phyloP scores from a whole-genome alignment of 2,888 invertebrate species.

The Theretra japonica region DNA sequence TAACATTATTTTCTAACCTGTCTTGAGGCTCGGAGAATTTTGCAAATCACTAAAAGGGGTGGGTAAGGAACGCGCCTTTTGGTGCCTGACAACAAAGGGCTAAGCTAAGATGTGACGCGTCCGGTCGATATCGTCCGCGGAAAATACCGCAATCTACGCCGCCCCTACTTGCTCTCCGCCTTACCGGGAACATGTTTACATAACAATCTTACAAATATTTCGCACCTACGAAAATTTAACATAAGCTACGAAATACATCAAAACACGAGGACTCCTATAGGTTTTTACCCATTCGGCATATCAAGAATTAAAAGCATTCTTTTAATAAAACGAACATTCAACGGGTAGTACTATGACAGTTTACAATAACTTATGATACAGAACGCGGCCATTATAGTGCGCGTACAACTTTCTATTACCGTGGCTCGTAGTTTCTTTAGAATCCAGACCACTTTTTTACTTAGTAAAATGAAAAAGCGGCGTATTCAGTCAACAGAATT shows the following conservation, averaged over 20 bases:
- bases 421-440: constrained; percentile 65
- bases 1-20: not conserved
- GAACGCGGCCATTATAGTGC: constrained; percentile 43
- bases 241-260: not conserved
- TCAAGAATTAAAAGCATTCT: not conserved
- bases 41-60: not conserved
- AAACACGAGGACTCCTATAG: not conserved
- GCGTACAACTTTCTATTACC: constrained; percentile 66
- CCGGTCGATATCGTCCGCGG: constrained; percentile 61
- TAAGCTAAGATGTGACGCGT: constrained; percentile 58
- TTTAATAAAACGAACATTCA: not conserved
- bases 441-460: constrained; percentile 68
- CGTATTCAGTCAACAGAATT: constrained; percentile 73
- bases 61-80: constrained; percentile 21
- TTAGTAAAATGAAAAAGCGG: constrained; percentile 70
- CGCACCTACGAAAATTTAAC: not conserved
- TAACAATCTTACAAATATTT: constrained; percentile 21
- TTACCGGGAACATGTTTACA: constrained; percentile 12
- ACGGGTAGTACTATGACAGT: constrained; percentile 22
- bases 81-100: constrained; percentile 53
- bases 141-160: constrained; percentile 49
- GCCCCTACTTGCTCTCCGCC: constrained; percentile 25
- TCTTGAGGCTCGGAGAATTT: not conserved
- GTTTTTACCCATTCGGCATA: not conserved
- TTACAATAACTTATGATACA: constrained; percentile 35